Conservation (phyloP, 2,888 invertebrate species). For the Caenorhabditis uteleia region DNA sequence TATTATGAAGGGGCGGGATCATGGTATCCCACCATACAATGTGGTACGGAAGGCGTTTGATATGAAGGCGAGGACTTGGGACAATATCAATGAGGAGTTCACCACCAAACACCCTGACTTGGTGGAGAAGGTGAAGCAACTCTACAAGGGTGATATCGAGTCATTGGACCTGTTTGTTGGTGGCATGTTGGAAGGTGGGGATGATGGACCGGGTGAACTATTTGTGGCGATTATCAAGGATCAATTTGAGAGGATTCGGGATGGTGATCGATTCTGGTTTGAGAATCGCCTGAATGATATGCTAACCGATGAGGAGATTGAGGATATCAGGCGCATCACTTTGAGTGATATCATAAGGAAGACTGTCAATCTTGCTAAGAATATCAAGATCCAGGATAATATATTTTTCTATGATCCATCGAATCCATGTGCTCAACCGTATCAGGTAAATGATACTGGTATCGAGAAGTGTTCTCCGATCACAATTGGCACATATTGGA, state of each 20-base stretch:
- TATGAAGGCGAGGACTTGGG: constrained; percentile 75
- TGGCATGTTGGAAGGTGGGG: constrained; percentile 71
- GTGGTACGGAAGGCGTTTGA: constrained; percentile 72
- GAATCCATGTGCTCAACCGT: constrained; percentile 90
- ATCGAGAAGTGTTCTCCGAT: constrained; percentile 88
- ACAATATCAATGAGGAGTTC: constrained; percentile 84
- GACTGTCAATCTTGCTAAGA: constrained; percentile 81
- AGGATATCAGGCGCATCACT: constrained; percentile 80
- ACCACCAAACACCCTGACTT: constrained; percentile 76
- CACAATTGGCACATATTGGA: constrained; percentile 85
- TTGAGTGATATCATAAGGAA: constrained; percentile 90
- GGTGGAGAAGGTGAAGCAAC: constrained; percentile 75
- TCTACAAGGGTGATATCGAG: constrained; percentile 79
- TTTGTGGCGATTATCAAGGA: constrained; percentile 88
- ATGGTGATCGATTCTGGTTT: constrained; percentile 78
- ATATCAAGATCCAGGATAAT: constrained; percentile 83
- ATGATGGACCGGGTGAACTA: constrained; percentile 78
- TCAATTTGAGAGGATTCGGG: constrained; percentile 87
- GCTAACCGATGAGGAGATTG: constrained; percentile 85
- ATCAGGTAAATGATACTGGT: constrained; percentile 77
- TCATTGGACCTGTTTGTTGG: constrained; percentile 94
- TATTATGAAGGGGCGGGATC: constrained; percentile 94
- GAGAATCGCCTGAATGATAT: constrained; percentile 72
- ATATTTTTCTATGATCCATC: constrained; percentile 71
- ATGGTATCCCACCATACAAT: constrained; percentile 92